phyloP scores from a whole-genome alignment of 2,113 vertebrate genomes.

The Phaethornis superciliosus region DNA sequence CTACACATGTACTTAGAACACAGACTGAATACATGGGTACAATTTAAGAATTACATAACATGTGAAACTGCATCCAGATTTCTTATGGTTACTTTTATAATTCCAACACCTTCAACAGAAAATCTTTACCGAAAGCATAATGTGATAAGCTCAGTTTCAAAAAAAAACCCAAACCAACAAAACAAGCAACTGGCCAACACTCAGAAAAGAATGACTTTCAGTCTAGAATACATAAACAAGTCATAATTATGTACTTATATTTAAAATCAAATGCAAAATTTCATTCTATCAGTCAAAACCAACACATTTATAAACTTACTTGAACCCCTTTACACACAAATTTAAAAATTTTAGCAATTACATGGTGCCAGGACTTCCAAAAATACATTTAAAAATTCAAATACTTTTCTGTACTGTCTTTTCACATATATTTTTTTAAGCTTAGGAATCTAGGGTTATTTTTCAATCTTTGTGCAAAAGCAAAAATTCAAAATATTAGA shows the following conservation, averaged over 20 bases:
- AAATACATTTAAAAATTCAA: background rate
- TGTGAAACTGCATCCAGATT: background rate
- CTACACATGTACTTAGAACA: background rate
- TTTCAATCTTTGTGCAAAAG: background rate
- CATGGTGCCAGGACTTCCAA: background rate
- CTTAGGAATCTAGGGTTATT: background rate
- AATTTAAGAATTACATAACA: background rate
- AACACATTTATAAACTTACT: background rate
- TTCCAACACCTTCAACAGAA: background rate
- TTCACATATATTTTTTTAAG: background rate
- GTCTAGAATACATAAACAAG: background rate
- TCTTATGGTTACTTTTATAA: background rate
- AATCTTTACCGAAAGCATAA: background rate
- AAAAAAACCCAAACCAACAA: background rate
- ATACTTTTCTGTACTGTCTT: background rate
- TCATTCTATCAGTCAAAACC: background rate
- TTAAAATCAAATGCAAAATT: background rate
- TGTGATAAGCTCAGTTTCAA: background rate
- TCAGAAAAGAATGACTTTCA: background rate
- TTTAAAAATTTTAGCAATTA: background rate
- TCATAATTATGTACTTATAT: background rate
- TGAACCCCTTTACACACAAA: background rate
- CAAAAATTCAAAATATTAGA: background rate
- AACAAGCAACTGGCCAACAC: background rate
- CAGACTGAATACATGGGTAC: background rate